Percentiles rank a stretch among this genome's conserved stretches.
Evolutionary conservation across 2,888 invertebrate genomes (phyloP).

Genomic region (Stratiomys singularior): DNA sequence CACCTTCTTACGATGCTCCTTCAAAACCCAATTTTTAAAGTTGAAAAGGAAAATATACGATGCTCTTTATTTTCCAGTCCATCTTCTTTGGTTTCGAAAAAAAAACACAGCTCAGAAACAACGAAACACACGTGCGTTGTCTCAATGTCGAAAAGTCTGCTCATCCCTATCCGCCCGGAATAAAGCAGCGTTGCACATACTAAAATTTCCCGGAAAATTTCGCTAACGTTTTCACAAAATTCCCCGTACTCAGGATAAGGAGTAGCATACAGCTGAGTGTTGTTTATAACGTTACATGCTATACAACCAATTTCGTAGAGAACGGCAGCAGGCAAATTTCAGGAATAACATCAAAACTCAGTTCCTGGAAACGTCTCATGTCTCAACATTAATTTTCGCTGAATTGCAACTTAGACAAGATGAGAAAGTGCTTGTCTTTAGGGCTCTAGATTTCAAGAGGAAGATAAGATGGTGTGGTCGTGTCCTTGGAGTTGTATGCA

Average conservation of each 20-base stretch:
- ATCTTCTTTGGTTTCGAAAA: no score
- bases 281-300: background rate
- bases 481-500: no score
- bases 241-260: background rate
- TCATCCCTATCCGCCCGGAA: background rate
- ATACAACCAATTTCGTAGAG: background rate
- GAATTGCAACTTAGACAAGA: slow-evolving; percentile 26
- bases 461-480: no score
- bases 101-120: no score
- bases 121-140: no score
- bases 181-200: slow-evolving; percentile 15
- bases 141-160: no score
- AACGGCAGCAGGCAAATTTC: background rate
- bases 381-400: slow-evolving; percentile 38
- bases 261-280: background rate
- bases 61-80: no score
- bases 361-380: slow-evolving; percentile 18
- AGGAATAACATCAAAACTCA: slow-evolving; percentile 11
- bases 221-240: slow-evolving; percentile 19
- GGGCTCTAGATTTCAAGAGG: background rate
- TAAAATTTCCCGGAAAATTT: slow-evolving; percentile 26
- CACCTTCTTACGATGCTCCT: no score
- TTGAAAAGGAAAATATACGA: no score
- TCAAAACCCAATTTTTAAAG: no score
- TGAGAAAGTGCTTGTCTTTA: background rate